These are phyloP conservation scores for Eurypyga helias DNA, from an alignment of 2,113 vertebrate genomes.

Conservation along the genomic window DNA sequence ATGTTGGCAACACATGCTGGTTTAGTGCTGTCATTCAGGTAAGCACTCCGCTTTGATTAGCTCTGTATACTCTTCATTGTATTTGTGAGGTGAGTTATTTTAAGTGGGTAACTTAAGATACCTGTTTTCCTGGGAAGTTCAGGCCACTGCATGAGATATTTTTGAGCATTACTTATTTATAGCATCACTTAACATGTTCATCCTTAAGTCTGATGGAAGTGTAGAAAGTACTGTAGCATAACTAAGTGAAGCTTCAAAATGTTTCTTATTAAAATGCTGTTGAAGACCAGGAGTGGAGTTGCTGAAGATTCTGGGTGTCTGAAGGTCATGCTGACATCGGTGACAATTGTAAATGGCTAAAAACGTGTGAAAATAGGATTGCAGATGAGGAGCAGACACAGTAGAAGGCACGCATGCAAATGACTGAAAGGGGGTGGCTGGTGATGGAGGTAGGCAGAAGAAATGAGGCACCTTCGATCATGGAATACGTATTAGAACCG, in stretches of 20 bases:
- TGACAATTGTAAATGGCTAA: background rate
- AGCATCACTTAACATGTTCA: background rate
- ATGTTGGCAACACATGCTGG: constrained; percentile 99
- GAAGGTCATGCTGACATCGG: background rate
- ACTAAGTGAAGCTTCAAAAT: background rate
- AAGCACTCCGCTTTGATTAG: background rate
- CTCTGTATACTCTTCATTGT: background rate
- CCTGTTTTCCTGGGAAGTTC: background rate
- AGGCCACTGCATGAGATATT: background rate
- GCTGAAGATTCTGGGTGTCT: background rate
- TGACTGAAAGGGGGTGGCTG: background rate
- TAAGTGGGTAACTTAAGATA: background rate
- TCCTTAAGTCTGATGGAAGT: background rate
- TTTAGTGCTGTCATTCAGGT: constrained; percentile 99
- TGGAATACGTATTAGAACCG: background rate
- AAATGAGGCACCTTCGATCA: background rate
- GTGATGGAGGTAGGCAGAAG: background rate
- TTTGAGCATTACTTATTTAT: background rate
- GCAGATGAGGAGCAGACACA: background rate
- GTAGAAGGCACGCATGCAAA: background rate
- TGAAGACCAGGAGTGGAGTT: background rate
- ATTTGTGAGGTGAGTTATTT: background rate
- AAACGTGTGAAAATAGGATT: background rate
- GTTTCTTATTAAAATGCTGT: background rate
- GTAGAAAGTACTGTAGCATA: background rate